Conservation (phyloP, 2,888 invertebrate species). For the Drosophila mimetica region DNA sequence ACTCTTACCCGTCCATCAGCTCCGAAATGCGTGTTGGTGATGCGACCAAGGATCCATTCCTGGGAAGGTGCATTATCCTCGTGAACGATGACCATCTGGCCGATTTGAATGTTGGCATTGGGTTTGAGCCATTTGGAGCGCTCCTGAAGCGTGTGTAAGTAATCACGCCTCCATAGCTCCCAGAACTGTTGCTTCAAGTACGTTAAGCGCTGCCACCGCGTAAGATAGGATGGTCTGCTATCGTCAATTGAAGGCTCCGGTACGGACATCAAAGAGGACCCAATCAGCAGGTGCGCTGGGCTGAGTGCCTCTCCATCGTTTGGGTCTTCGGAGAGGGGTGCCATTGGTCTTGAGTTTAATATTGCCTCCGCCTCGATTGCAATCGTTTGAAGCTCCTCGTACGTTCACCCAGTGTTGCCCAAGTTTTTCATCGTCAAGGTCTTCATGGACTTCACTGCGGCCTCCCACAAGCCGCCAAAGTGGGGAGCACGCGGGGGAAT, state of each 20-base stretch:
- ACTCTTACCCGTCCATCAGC: too few relatives aligned
- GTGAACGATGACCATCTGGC: too few relatives aligned
- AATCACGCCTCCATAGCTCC: neutral
- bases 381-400: slow-evolving; percentile 2
- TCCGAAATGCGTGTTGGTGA: too few relatives aligned
- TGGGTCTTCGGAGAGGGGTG: neutral
- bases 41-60: too few relatives aligned
- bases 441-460: neutral
- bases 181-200: too few relatives aligned
- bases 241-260: too few relatives aligned
- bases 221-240: too few relatives aligned
- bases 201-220: too few relatives aligned
- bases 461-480: neutral
- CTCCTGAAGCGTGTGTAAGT: neutral
- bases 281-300: neutral
- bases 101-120: neutral
- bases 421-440: too few relatives aligned
- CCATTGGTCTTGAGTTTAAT: neutral
- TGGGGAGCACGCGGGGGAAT: neutral
- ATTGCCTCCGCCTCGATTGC: neutral
- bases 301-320: neutral
- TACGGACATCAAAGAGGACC: neutral
- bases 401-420: neutral
- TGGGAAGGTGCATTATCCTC: too few relatives aligned
- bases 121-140: neutral